Base-by-base conservation (phyloP, 2,797 vertebrate species). In the Sebastes matsubarae region DNA sequence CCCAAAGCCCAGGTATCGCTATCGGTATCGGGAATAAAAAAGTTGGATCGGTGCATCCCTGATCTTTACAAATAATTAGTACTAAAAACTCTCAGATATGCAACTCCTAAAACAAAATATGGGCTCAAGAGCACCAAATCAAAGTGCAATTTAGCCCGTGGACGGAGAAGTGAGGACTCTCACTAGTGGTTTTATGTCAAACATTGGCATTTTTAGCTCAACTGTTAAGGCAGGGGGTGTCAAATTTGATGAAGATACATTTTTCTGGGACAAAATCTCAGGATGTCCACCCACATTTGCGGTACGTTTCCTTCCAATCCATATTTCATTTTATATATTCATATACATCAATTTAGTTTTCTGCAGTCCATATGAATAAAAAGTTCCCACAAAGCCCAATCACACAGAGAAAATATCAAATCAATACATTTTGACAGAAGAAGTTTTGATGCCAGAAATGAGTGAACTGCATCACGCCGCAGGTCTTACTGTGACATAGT, bases 111-210 rank as follows among this genome's bases (percentile, higher is more conserved):
- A 12, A 74, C 11, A 70, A 3, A 72, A 60, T 60, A 55, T 1
- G 68, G 42, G 22, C 3, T 78, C 8, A 29, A 75, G 79, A 67
- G 20, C 68, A 86, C 82, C 10, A 20, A 65, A 79, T 59, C 12
- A 75, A 90, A 88, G 52, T 87, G 70, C 64, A 84, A 2, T 52
- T 66, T 8, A 57, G 16, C 32, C 54, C 2, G 7, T 68, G 84
- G 78, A 88, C 8, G 25, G 79, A 79, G 18, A 82, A 24, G 8
- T 67, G 14, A 18, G 50, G 68, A 74, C 12, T 68, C 20, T 38
- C 30, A 42, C 5, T n/a, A 79, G 8, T 75, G 38, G 9, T 80
- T 25, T 54, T 5, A 72, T 24, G 18, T 70, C 22, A 60, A 64
- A 9, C 12, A 22, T 57, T 4, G 2, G 2, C 11, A 2, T 73